Percentiles rank a stretch among this genome's conserved stretches.
These are phyloP conservation scores for Andrena hattorfiana DNA, from an alignment of 2,888 invertebrate species.

Conservation along the genomic window DNA sequence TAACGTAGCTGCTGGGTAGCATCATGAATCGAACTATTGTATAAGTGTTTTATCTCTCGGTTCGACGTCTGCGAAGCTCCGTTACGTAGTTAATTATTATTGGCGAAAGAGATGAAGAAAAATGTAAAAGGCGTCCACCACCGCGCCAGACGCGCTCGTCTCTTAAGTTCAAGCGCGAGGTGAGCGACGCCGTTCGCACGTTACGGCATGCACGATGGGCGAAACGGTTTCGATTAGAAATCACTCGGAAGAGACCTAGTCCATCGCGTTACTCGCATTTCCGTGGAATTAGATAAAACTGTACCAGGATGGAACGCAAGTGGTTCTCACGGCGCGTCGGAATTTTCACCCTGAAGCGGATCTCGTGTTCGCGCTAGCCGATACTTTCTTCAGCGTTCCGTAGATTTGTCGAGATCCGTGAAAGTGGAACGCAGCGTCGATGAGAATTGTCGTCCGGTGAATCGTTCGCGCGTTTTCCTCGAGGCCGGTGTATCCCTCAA, in stretches of 20 bases:
- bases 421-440: constrained; percentile 28
- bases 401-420: neutral
- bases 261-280: neutral
- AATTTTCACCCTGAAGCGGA: neutral
- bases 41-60: constrained; percentile 21
- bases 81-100: neutral
- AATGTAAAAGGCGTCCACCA: neutral
- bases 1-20: constrained; percentile 3
- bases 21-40: constrained; percentile 18
- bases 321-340: no score
- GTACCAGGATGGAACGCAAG: no score
- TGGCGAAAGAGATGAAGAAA: neutral
- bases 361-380: neutral
- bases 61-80: constrained; percentile 5
- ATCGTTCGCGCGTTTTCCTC: neutral
- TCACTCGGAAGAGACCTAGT: neutral
- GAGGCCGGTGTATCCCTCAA: constrained; percentile 25
- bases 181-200: neutral
- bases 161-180: neutral
- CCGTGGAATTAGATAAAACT: no score
- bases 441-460: constrained; percentile 14
- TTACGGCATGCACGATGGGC: neutral
- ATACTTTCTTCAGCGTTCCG: neutral
- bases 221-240: neutral
- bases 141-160: neutral